Evolutionary conservation across 2,113 vertebrate genomes (phyloP).

Genomic region (Sinocyclocheilus rhinocerous): DNA sequence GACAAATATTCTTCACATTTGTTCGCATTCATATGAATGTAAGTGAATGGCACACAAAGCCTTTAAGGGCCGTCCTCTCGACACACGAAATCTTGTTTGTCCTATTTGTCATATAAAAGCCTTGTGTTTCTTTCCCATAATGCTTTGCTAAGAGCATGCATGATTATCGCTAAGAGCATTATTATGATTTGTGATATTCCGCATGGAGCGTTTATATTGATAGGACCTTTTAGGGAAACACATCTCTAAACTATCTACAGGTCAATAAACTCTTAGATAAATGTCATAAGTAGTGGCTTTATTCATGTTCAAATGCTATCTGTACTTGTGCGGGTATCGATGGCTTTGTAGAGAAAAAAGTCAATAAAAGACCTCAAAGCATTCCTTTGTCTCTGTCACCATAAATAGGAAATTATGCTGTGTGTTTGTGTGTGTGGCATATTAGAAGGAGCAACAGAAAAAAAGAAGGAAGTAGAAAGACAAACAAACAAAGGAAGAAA

Average conservation of each 20-base stretch:
- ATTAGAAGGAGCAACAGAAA: conserved; percentile 1
- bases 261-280: conserved; percentile 50
- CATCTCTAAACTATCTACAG: conserved; percentile 4
- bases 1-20: conserved; percentile 5
- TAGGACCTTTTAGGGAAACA: conserved; percentile 15
- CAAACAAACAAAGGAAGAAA: conserved; percentile 34
- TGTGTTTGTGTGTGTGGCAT: conserved; percentile 19
- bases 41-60: conserved; percentile 13
- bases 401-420: neutral
- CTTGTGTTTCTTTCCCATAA: conserved; percentile 26
- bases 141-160: conserved; percentile 32
- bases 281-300: conserved; percentile 27
- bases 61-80: neutral
- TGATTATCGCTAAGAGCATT: conserved; percentile 29
- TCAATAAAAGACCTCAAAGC: conserved; percentile 49
- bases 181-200: conserved; percentile 36
- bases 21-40: conserved; percentile 8
- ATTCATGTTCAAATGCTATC: conserved; percentile 22
- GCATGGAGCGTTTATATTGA: conserved; percentile 2
- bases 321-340: conserved; percentile 38
- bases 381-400: conserved; percentile 38
- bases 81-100: conserved; percentile 34
- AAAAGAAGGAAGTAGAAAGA: conserved; percentile 31
- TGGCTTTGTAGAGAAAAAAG: conserved; percentile 20
- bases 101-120: conserved; percentile 25